phyloP scores from a whole-genome alignment of 2,888 invertebrate genomes.

The Noctua comes region DNA sequence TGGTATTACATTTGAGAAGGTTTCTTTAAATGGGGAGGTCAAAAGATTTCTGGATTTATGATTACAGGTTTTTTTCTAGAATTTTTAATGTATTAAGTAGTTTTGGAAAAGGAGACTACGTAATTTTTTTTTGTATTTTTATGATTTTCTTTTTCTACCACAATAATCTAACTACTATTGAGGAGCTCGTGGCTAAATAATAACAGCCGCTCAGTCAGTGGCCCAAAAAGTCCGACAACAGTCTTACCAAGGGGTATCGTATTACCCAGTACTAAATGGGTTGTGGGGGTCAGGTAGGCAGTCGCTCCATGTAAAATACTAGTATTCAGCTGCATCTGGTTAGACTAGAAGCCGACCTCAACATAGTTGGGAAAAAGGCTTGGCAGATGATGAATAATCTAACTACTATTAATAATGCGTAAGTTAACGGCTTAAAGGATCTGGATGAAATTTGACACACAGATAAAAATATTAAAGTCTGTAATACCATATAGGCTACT shows the following conservation, averaged over 20 bases:
- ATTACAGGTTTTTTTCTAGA: not conserved
- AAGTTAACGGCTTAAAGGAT: not conserved
- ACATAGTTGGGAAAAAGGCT: no score
- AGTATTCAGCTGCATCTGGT: no score
- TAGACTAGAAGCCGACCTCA: no score
- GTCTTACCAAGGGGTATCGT: no score
- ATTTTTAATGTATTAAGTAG: not conserved
- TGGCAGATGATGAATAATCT: no score
- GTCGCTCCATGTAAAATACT: no score
- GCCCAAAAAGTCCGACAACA: no score
- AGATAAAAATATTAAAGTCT: not conserved
- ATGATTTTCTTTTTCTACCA: not conserved
- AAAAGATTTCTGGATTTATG: not conserved
- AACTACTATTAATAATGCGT: no score
- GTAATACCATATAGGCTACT: not conserved
- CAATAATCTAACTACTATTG: not conserved
- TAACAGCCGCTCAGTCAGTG: no score
- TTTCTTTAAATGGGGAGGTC: not conserved
- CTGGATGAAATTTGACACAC: not conserved
- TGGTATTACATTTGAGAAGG: constrained; percentile 17
- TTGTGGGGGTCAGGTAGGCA: no score
- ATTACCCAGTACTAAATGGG: no score
- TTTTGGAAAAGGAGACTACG: not conserved
- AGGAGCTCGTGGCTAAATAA: no score
- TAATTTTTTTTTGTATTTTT: not conserved